These are phyloP conservation scores for Orgyia antiqua DNA, from an alignment of 2,888 invertebrate species.

Conservation along the genomic window DNA sequence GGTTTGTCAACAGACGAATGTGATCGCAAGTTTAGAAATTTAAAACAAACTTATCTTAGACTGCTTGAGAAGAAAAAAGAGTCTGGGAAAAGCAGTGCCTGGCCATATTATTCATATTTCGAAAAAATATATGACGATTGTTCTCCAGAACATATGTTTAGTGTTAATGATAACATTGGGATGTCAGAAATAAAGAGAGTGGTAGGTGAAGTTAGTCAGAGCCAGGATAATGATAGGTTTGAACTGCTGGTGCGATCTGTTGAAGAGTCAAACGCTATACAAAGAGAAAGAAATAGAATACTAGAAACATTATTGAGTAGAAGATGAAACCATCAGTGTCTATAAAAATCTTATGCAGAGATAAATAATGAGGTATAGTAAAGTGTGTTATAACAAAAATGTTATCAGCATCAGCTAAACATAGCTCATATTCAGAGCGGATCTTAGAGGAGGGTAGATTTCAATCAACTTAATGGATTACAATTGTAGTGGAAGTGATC, in stretches of 20 bases:
- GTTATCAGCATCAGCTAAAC: no score
- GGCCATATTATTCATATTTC: constrained; percentile 64
- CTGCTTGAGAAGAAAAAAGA: constrained; percentile 47
- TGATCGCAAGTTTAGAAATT: constrained; percentile 62
- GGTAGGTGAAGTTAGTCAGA: constrained; percentile 36
- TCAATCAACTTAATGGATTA: no score
- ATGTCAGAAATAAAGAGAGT: constrained; percentile 43
- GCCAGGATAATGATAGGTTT: constrained; percentile 47
- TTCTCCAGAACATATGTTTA: constrained; percentile 17
- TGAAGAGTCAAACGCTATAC: constrained; percentile 60
- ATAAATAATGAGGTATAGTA: no score
- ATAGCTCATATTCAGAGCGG: no score
- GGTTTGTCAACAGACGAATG: constrained; percentile 58
- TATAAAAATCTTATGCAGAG: no score
- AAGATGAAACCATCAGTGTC: constrained; percentile 25
- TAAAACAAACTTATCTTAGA: constrained; percentile 64
- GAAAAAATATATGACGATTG: constrained; percentile 56
- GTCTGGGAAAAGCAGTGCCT: constrained; percentile 48
- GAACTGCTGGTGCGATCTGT: constrained; percentile 48
- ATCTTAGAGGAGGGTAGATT: no score
- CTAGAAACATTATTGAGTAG: constrained; percentile 51
- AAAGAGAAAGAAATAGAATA: constrained; percentile 61
- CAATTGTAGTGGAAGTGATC: no score
- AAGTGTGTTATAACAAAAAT: neutral
- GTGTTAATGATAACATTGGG: constrained; percentile 31